Evolutionary conservation across 2,888 invertebrate genomes (phyloP), one percentile per base, ranked within the genome.

Genomic region (Cybosia mesomella): DNA sequence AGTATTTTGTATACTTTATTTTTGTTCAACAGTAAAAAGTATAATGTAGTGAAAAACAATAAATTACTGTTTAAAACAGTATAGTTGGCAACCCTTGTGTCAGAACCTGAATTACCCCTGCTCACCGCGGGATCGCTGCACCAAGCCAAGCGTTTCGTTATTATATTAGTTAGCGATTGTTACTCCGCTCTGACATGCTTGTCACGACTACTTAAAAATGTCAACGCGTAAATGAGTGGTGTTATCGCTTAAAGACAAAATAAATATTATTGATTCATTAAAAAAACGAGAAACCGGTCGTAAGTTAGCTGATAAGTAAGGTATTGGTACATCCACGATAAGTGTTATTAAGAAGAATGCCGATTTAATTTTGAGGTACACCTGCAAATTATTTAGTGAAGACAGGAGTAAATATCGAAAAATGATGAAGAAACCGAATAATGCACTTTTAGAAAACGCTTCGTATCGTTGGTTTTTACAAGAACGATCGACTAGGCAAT

Each of bases 151-250:
- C n/a, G n/a, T n/a, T n/a, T n/a, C n/a, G n/a, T n/a, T n/a, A n/a
- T 43, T 43, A 15, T 7, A 18, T 15, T 18, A 18, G 15, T 39
- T 3, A 15, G 43, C 43, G 18, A 18, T 5, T 18, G 43, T 43
- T 43, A 18, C 43, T 43, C 7, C 18, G 49, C 18, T n/a, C 9
- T 49, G n/a, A 49, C 18, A n/a, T n/a, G n/a, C 9, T 8, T n/a
- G 9, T n/a, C 15, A 39, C 15, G 39, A 15, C 39, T 39, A 15
- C 39, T n/a, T n/a, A n/a, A n/a, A n/a, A n/a, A n/a, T n/a, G n/a
- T n/a, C 76, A 67, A 82, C 76, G 66, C 76, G 77, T 73, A 82
- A 79, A 61, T 79, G 77, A 79, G 76, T 80, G 55, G 79, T 79
- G 71, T 73, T 80, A 75, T 80, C 74, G 64, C 76, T 81, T 61